Percentiles rank a stretch among this genome's conserved stretches.
Evolutionary conservation across 2,113 vertebrate genomes (phyloP).

Genomic region (Equus quagga): DNA sequence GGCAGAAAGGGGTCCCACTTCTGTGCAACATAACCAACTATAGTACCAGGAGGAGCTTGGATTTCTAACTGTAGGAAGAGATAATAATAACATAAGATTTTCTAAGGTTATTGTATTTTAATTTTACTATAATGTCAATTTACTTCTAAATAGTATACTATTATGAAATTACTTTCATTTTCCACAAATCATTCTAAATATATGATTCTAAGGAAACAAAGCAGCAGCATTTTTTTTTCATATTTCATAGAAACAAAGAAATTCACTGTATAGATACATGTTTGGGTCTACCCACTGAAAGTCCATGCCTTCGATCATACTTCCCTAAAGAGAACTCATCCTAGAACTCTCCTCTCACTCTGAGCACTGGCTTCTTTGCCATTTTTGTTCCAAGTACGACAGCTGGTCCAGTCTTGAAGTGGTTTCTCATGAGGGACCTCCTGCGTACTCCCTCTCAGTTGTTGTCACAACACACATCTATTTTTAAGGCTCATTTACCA

Average conservation of each 20-base stretch:
- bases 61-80: conserved; percentile 88
- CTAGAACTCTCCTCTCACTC: not conserved
- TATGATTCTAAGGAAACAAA: not conserved
- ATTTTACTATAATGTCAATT: not conserved
- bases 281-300: not conserved
- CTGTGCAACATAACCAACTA: conserved; percentile 88
- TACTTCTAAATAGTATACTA: not conserved
- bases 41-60: conserved; percentile 89
- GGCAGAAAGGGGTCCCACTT: conserved; percentile 91
- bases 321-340: not conserved
- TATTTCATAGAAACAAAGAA: not conserved
- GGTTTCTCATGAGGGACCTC: not conserved
- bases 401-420: not conserved
- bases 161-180: not conserved
- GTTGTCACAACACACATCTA: not conserved
- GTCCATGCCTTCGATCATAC: not conserved
- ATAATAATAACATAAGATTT: conserved; percentile 50
- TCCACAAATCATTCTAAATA: not conserved
- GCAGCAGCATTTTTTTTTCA: not conserved
- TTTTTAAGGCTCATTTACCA: not conserved
- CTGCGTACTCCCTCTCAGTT: not conserved
- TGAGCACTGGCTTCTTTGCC: not conserved
- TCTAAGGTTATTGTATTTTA: not conserved
- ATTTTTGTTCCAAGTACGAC: not conserved
- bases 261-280: not conserved